phyloP scores from a whole-genome alignment of 2,113 vertebrate species.

The Nothobranchius kuhntae region DNA sequence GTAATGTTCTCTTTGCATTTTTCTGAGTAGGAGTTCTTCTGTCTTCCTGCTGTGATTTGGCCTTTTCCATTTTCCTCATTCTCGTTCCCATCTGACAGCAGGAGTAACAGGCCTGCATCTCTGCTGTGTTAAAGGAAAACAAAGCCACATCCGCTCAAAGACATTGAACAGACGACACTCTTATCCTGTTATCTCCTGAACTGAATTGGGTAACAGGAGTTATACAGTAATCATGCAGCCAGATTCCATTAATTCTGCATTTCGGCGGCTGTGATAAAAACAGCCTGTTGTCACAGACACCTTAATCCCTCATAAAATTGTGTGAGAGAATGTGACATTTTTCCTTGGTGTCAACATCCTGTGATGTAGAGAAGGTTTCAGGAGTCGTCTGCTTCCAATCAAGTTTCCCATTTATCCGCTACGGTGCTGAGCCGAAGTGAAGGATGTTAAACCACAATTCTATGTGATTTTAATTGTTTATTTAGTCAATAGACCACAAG shows the following conservation, averaged over 20 bases:
- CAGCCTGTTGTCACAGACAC: constrained; percentile 4
- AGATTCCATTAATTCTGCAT: constrained; percentile 55
- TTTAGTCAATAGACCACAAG: background rate
- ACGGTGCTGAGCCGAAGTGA: background rate
- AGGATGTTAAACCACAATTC: background rate
- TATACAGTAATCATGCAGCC: constrained; percentile 50
- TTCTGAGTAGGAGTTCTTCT: constrained; percentile 12
- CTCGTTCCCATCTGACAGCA: constrained; percentile 43
- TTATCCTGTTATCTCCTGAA: constrained; percentile 56
- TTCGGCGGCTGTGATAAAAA: constrained; percentile 29
- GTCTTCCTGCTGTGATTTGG: constrained; percentile 27
- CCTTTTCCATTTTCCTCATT: constrained; percentile 20
- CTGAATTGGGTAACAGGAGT: constrained; percentile 38
- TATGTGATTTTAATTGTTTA: background rate
- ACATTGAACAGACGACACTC: constrained; percentile 22
- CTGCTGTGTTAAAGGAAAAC: constrained; percentile 35
- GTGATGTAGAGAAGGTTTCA: background rate
- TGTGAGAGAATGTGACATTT: constrained; percentile 12
- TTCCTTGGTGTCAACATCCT: constrained; percentile 11
- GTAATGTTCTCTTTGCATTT: constrained; percentile 20
- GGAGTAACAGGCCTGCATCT: constrained; percentile 38
- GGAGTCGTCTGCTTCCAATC: background rate
- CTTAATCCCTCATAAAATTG: constrained; percentile 8
- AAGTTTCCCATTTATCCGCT: background rate
- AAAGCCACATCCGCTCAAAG: constrained; percentile 34